phyloP scores from a whole-genome alignment of 2,888 invertebrate genomes.

The Aleiodes alternator region DNA sequence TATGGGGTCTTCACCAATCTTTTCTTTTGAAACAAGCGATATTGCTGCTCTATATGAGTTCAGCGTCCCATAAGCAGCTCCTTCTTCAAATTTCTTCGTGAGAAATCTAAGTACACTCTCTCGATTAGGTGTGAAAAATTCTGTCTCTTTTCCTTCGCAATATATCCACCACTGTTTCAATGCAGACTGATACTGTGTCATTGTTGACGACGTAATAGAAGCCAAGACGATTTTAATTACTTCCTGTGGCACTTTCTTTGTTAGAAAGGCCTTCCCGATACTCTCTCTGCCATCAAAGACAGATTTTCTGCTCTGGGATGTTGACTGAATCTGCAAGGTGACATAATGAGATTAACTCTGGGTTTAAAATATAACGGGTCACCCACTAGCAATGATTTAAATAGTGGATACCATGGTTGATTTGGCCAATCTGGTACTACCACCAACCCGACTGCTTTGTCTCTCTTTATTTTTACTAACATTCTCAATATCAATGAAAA shows the following conservation, averaged over 20 bases:
- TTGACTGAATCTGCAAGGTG: constrained; percentile 51
- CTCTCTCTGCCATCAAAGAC: constrained; percentile 58
- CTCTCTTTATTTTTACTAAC: constrained; percentile 46
- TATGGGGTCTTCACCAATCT: constrained; percentile 51
- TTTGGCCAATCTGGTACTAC: constrained; percentile 44
- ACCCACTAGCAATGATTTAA: too few species aligned
- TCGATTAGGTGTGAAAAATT: too few species aligned
- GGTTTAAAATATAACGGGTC: too few species aligned
- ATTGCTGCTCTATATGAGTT: constrained; percentile 59
- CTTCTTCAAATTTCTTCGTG: too few species aligned
- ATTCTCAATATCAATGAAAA: constrained; percentile 44
- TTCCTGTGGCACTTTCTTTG: too few species aligned
- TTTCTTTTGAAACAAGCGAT: constrained; percentile 52
- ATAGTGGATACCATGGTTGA: too few species aligned
- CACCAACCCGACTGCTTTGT: constrained; percentile 42
- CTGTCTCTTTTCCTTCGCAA: too few species aligned
- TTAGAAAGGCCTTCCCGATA: constrained; percentile 57
- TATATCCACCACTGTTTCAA: constrained; percentile 54
- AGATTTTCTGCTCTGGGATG: constrained; percentile 54
- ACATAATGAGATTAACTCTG: constrained; percentile 53
- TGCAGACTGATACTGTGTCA: constrained; percentile 51
- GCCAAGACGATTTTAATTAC: too few species aligned
- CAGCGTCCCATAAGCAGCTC: constrained; percentile 56
- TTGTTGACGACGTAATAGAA: constrained; percentile 37
- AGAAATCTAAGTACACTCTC: too few species aligned